Conservation (phyloP, 2,113 vertebrate genomes). For the Calypte anna region DNA sequence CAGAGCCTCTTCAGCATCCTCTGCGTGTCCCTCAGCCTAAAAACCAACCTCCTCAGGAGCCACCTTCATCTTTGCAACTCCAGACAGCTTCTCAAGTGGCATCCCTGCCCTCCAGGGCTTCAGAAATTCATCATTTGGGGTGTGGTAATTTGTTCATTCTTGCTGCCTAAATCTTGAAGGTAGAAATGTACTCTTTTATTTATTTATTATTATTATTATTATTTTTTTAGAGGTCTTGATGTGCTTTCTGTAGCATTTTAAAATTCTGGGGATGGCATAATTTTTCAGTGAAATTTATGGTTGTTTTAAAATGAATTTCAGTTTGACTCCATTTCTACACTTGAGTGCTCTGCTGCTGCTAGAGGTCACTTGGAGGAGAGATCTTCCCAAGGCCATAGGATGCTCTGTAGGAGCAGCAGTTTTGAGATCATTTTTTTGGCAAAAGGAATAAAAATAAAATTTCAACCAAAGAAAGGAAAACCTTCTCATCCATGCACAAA, state of each 20-base stretch:
- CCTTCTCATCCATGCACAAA: not conserved
- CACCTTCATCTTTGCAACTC: not conserved
- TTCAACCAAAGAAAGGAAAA: not conserved
- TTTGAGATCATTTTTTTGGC: not conserved
- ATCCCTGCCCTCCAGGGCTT: rapidly evolving
- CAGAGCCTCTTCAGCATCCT: not conserved
- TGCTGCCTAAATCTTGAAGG: not conserved
- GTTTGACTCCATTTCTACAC: not conserved
- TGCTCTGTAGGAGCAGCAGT: not conserved
- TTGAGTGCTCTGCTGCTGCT: not conserved
- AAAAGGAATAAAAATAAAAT: not conserved
- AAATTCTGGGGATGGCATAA: not conserved
- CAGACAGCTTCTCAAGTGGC: not conserved
- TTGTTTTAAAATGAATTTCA: not conserved
- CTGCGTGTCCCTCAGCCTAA: rapidly evolving
- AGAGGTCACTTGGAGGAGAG: not conserved
- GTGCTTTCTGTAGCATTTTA: not conserved
- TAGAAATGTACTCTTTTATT: not conserved
- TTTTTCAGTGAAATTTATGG: not conserved
- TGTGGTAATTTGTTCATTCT: not conserved
- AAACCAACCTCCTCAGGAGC: not conserved
- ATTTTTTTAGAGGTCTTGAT: not conserved
- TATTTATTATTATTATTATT: no score
- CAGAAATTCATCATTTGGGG: not conserved
- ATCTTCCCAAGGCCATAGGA: not conserved